A percentile compares a stretch with the other conserved stretches of the same genome.
Evolutionary conservation across 2,797 vertebrate genomes (phyloP).

Genomic region (Sebastes itinus): DNA sequence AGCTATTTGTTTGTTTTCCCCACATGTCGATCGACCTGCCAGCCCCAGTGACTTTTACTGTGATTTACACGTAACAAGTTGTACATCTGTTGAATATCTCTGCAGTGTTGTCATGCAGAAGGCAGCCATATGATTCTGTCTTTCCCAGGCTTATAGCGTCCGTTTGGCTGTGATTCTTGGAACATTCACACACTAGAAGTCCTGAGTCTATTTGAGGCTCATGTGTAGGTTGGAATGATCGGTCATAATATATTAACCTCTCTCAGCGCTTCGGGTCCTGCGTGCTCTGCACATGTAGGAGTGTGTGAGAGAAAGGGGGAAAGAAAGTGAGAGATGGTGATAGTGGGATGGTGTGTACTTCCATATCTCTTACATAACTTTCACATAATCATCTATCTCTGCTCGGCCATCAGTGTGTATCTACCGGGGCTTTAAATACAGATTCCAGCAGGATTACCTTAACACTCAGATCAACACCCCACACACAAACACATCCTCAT

Average conservation of each 20-base stretch:
- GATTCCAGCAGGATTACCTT: conserved; percentile 58
- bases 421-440: conserved; percentile 40
- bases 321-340: conserved; percentile 12
- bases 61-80: neutral
- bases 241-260: conserved; percentile 68
- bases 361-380: conserved; percentile 63
- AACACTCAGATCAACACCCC: conserved; percentile 17
- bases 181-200: conserved; percentile 2
- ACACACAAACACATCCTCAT: neutral
- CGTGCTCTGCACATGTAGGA: conserved; percentile 46
- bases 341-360: conserved; percentile 37
- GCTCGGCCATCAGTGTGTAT: conserved; percentile 20
- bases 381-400: conserved; percentile 21
- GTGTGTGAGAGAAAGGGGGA: conserved; percentile 25
- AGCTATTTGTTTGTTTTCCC: neutral
- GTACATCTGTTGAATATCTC: neutral
- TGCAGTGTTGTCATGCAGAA: neutral
- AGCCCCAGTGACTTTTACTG: neutral
- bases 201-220: conserved; percentile 57
- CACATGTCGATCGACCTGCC: neutral
- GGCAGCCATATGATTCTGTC: neutral
- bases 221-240: conserved; percentile 51
- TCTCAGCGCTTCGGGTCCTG: conserved; percentile 43
- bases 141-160: neutral
- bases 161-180: neutral